phyloP scores from a whole-genome alignment of 2,797 vertebrate species.

The Alectoris magna region DNA sequence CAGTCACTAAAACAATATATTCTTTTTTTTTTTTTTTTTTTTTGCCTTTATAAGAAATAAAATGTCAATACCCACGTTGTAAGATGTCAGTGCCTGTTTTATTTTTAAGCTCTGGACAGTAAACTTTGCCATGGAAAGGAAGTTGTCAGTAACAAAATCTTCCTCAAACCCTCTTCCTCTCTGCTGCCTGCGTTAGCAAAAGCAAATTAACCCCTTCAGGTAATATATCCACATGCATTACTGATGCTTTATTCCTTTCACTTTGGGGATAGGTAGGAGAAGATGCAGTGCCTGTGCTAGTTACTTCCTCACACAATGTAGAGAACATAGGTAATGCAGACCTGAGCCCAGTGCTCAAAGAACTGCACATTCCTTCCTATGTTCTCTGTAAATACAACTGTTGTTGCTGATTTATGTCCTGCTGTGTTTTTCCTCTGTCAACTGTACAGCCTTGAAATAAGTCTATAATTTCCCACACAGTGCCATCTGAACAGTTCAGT shows the following conservation, averaged over 20 bases:
- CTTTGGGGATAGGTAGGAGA: neutral
- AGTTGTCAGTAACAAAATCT: neutral
- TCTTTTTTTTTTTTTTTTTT: neutral
- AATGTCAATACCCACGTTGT: neutral
- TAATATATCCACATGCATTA: neutral
- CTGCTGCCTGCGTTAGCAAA: neutral
- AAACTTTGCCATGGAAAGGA: neutral
- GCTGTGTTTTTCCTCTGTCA: conserved; percentile 34
- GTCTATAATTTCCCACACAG: neutral
- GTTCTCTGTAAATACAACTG: neutral
- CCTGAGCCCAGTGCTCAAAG: neutral
- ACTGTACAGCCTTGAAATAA: conserved; percentile 39
- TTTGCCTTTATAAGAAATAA: conserved; percentile 34
- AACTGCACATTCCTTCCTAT: neutral
- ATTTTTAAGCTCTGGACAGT: conserved; percentile 6
- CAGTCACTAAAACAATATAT: conserved; percentile 2
- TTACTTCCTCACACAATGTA: neutral
- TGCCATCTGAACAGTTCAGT: neutral
- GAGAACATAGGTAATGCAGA: neutral
- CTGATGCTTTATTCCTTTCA: neutral
- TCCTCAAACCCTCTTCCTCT: neutral
- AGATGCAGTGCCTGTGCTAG: neutral
- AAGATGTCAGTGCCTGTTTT: neutral
- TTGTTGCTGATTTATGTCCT: neutral
- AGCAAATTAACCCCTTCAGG: neutral